These are phyloP conservation scores for Magallana ariakensis DNA, from an alignment of 1,140 invertebrate genomes.

Conservation along the genomic window DNA sequence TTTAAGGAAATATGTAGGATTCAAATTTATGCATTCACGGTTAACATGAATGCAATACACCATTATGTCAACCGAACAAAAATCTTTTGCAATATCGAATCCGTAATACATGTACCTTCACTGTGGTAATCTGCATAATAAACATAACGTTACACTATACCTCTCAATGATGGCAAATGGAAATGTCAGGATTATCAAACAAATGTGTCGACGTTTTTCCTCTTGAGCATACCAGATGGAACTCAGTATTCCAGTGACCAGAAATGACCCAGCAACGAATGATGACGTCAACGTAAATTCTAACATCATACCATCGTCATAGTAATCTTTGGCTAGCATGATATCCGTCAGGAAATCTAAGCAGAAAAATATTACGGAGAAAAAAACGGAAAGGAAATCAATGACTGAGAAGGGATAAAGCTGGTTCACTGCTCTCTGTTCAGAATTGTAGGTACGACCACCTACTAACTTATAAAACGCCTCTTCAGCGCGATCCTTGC, in stretches of 20 bases:
- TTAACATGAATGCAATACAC: too few relatives aligned
- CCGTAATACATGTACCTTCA: too few relatives aligned
- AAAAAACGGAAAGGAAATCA: neutral
- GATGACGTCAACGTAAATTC: conserved; percentile 60
- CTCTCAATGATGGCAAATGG: conserved; percentile 60
- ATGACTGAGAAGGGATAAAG: conserved; percentile 24
- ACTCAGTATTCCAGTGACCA: conserved; percentile 65
- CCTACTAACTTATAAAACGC: neutral
- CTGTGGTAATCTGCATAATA: too few relatives aligned
- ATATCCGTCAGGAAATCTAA: conserved; percentile 67
- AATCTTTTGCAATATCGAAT: too few relatives aligned
- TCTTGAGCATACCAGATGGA: conserved; percentile 68
- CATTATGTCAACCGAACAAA: too few relatives aligned
- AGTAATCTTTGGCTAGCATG: conserved; percentile 64
- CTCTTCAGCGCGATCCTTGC: too few relatives aligned
- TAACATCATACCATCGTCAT: conserved; percentile 43
- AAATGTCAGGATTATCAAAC: conserved; percentile 63
- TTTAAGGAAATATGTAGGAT: too few relatives aligned
- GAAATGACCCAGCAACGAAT: conserved; percentile 60
- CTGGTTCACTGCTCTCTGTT: neutral
- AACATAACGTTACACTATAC: neutral
- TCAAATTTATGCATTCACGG: too few relatives aligned
- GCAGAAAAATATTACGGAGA: conserved; percentile 27
- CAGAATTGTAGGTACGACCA: neutral
- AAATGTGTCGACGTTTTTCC: conserved; percentile 17